Evolutionary conservation across 2,797 vertebrate genomes (phyloP).

Genomic region (Gambelia wislizenii): DNA sequence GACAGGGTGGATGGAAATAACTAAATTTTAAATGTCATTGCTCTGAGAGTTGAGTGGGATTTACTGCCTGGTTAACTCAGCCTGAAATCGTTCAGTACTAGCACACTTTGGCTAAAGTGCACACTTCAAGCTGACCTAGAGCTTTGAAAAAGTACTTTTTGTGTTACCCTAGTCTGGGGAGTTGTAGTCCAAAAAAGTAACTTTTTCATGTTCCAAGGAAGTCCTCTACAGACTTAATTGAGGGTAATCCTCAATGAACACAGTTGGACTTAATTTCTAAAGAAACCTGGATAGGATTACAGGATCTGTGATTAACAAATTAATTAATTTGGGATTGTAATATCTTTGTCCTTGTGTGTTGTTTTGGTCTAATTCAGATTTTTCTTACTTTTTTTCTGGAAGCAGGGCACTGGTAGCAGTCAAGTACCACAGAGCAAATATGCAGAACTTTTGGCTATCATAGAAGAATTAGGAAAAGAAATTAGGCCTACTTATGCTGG

Average conservation of each 20-base stretch:
- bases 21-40: neutral
- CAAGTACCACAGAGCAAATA: slow-evolving; percentile 99
- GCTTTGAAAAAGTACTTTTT: no score
- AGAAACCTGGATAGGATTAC: neutral
- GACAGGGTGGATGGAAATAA: no score
- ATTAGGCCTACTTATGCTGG: slow-evolving; percentile 97
- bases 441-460: slow-evolving; percentile 96
- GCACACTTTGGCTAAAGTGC: neutral
- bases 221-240: no score
- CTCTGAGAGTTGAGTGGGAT: neutral
- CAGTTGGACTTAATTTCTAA: neutral
- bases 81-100: no score
- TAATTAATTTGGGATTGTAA: neutral
- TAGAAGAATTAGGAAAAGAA: slow-evolving; percentile 98
- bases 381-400: slow-evolving; percentile 5
- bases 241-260: no score
- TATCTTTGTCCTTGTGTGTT: slow-evolving; percentile 16
- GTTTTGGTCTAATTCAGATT: slow-evolving; percentile 2
- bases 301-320: neutral
- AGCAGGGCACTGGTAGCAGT: slow-evolving; percentile 89
- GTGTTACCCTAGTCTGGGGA: no score
- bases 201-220: no score
- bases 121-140: neutral
- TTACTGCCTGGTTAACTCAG: neutral
- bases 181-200: no score